Conservation (phyloP, 2,797 vertebrate species). For the Phataginus tetradactyla region DNA sequence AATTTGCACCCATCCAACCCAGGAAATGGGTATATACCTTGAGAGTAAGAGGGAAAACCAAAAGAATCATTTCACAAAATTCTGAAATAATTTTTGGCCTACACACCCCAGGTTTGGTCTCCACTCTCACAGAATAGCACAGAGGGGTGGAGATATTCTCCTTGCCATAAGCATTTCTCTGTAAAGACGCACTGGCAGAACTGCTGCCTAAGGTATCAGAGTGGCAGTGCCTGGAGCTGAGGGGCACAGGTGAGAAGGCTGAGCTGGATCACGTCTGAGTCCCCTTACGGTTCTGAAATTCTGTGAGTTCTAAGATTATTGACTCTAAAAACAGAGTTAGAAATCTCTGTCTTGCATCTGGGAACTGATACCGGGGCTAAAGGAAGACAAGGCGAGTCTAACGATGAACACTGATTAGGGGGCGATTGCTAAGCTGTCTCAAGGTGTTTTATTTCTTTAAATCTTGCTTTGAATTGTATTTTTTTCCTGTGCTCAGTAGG, state of each 20-base stretch:
- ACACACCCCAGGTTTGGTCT: neutral
- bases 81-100: neutral
- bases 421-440: neutral
- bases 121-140: neutral
- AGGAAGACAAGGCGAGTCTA: neutral
- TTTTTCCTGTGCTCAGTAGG: neutral
- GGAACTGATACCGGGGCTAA: neutral
- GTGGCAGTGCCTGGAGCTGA: neutral
- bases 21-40: neutral
- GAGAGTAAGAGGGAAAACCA: constrained; percentile 7
- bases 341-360: neutral
- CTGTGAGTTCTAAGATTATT: neutral
- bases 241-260: neutral
- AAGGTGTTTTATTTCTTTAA: constrained; percentile 25
- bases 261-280: neutral
- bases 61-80: neutral
- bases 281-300: neutral
- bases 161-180: neutral
- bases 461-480: constrained; percentile 13
- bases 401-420: neutral
- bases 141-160: neutral
- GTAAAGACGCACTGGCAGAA: neutral
- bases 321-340: neutral
- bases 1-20: neutral
- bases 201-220: neutral